These are phyloP conservation scores for Neopelma chrysocephalum DNA, from an alignment of 2,797 vertebrate genomes.

Conservation along the genomic window DNA sequence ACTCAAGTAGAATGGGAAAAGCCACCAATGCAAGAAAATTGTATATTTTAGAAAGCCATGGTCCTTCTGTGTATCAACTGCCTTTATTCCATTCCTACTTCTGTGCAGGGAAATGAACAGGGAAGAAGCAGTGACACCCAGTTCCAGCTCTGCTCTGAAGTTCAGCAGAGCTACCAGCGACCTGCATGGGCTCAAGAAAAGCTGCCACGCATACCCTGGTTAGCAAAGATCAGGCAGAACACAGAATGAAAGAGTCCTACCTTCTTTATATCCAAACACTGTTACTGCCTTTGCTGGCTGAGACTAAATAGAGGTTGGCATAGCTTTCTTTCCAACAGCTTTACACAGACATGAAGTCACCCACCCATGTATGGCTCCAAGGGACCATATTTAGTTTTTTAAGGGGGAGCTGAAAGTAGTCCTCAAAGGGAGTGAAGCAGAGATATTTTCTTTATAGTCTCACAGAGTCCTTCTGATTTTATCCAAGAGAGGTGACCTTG, in stretches of 20 bases:
- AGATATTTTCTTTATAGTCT: neutral
- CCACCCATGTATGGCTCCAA: neutral
- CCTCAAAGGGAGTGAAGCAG: neutral
- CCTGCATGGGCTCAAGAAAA: neutral
- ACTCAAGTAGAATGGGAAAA: neutral
- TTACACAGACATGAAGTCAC: neutral
- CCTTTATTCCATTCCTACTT: neutral
- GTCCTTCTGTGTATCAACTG: rapidly evolving
- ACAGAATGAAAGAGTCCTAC: neutral
- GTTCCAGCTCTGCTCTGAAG: neutral
- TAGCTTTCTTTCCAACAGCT: neutral
- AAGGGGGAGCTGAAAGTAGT: neutral
- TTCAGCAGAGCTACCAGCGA: neutral
- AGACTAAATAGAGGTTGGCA: neutral
- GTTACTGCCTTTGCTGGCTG: neutral
- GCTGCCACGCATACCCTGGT: neutral
- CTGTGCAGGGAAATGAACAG: neutral
- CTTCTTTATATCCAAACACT: neutral
- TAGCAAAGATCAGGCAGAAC: neutral
- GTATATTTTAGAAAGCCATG: neutral
- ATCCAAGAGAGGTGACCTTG: neutral
- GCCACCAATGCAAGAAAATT: neutral
- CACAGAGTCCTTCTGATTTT: neutral
- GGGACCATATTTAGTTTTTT: neutral
- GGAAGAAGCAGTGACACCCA: rapidly evolving